Conservation (phyloP, 2,888 invertebrate species). For the Thyatira batis region DNA sequence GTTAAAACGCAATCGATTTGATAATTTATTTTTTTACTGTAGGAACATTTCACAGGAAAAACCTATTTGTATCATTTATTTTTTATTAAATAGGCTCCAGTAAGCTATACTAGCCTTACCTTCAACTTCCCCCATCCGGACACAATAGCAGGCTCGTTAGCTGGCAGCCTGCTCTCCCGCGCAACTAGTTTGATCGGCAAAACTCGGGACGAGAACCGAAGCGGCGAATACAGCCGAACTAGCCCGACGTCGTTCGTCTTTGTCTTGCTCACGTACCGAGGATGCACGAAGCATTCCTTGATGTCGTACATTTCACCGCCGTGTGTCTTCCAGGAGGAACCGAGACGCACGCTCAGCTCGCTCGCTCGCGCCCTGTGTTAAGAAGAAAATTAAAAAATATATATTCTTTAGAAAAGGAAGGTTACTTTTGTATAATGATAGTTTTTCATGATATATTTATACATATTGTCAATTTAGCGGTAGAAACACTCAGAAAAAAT, state of each 20-base stretch:
- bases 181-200: slow-evolving; percentile 63
- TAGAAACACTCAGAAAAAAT: too few species aligned
- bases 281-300: slow-evolving; percentile 65
- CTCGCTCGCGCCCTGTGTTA: slow-evolving; percentile 52
- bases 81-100: too few species aligned
- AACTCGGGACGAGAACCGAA: slow-evolving; percentile 66
- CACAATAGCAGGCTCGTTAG: slow-evolving; percentile 60
- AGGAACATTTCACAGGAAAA: too few species aligned
- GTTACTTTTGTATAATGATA: too few species aligned
- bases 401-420: too few species aligned
- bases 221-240: slow-evolving; percentile 61
- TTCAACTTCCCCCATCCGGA: slow-evolving; percentile 76
- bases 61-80: too few species aligned
- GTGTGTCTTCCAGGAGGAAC: slow-evolving; percentile 75
- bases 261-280: slow-evolving; percentile 66
- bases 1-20: too few species aligned
- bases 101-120: slow-evolving; percentile 29
- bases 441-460: too few species aligned
- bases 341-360: slow-evolving; percentile 72
- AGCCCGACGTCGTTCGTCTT: slow-evolving; percentile 76
- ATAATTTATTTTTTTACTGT: too few species aligned
- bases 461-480: too few species aligned
- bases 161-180: slow-evolving; percentile 44
- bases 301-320: slow-evolving; percentile 79
- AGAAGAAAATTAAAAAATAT: background rate